A percentile compares a stretch with the other conserved stretches of the same genome.
These are phyloP conservation scores for Contarinia nasturtii DNA, from an alignment of 1,140 invertebrate species.

Conservation along the genomic window DNA sequence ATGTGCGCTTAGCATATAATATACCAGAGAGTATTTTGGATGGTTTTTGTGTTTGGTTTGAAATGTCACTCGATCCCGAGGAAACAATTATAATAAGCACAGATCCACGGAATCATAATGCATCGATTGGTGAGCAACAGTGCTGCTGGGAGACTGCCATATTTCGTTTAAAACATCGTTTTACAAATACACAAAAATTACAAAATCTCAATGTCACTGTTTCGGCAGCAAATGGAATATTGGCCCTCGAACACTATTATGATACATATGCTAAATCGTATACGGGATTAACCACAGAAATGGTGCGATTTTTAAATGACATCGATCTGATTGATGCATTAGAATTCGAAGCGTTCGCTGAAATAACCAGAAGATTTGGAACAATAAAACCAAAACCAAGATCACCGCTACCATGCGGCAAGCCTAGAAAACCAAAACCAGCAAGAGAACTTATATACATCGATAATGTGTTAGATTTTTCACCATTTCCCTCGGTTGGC, in stretches of 20 bases:
- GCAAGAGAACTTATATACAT: slow-evolving; percentile 16
- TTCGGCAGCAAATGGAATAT: slow-evolving; percentile 20
- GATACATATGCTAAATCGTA: slow-evolving; percentile 13
- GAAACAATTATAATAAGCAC: slow-evolving; percentile 33
- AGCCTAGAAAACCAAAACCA: slow-evolving; percentile 20
- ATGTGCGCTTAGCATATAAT: slow-evolving; percentile 18
- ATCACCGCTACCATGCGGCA: too few relatives aligned
- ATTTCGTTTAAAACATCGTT: slow-evolving; percentile 31
- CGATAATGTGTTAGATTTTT: slow-evolving; percentile 18
- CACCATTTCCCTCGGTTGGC: slow-evolving; percentile 28
- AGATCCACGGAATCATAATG: slow-evolving; percentile 23
- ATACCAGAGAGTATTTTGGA: slow-evolving; percentile 32
- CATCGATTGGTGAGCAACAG: slow-evolving; percentile 4
- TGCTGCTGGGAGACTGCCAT: slow-evolving; percentile 62
- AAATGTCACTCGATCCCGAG: slow-evolving; percentile 48
- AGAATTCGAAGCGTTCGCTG: slow-evolving; percentile 10
- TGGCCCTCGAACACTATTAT: slow-evolving; percentile 5
- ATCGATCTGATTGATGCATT: slow-evolving; percentile 23
- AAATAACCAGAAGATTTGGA: too few relatives aligned
- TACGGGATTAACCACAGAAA: slow-evolving; percentile 23
- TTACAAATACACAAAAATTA: slow-evolving; percentile 14
- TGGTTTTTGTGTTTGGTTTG: slow-evolving; percentile 50
- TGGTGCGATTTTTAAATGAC: slow-evolving; percentile 35
- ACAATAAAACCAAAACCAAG: neutral
- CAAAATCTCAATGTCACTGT: slow-evolving; percentile 24